These are phyloP conservation scores for Pteromalus puparum DNA, from an alignment of 1,140 invertebrate genomes.

Conservation along the genomic window DNA sequence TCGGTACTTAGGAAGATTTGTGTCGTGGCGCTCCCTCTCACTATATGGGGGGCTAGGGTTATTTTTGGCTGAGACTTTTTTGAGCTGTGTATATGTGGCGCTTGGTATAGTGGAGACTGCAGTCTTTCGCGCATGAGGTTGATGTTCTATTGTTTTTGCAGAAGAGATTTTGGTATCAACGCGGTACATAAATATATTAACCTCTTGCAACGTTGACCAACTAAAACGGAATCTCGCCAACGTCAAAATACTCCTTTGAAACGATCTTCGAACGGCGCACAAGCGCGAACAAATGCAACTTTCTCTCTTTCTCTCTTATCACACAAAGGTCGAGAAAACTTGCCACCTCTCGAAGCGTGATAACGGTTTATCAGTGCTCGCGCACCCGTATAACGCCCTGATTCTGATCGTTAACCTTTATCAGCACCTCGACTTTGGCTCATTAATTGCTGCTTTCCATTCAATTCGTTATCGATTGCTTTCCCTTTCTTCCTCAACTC, in stretches of 20 bases:
- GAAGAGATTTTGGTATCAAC: too few species aligned
- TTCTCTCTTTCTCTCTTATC: neutral
- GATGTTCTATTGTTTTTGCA: too few species aligned
- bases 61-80: constrained; percentile 7
- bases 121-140: too few species aligned
- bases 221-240: neutral
- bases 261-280: too few species aligned
- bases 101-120: too few species aligned
- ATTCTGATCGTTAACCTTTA: neutral
- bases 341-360: neutral
- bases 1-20: constrained; percentile 8
- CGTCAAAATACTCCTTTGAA: neutral
- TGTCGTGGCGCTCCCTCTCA: neutral
- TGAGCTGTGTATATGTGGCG: too few species aligned
- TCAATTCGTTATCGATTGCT: constrained; percentile 35
- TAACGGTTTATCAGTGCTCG: constrained; percentile 2
- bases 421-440: constrained; percentile 4
- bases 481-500: neutral
- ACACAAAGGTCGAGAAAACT: neutral
- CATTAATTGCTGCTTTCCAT: constrained; percentile 43
- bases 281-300: too few species aligned
- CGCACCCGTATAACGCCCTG: neutral
- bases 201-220: too few species aligned
- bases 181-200: too few species aligned
- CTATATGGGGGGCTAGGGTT: neutral